phyloP scores from a whole-genome alignment of 64 coral and sea anemone species.

The Pachyseris speciosa region DNA sequence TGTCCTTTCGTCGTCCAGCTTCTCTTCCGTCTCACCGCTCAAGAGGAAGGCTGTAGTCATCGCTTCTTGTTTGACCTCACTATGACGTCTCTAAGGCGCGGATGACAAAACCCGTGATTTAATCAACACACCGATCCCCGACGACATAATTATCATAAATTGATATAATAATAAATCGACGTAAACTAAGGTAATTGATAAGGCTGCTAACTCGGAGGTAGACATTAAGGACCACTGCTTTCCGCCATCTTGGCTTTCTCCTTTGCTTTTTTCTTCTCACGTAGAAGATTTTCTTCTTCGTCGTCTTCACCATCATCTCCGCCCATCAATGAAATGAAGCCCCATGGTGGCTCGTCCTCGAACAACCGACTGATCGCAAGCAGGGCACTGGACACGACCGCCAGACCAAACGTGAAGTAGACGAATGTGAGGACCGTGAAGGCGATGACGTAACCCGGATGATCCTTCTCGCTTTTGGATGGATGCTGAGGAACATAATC shows the following conservation, averaged over 20 bases:
- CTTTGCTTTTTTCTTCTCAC: constrained; percentile 74
- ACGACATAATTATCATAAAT: constrained; percentile 37
- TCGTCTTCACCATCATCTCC: constrained; percentile 76
- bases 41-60: neutral
- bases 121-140: constrained; percentile 25
- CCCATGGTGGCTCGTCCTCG: constrained; percentile 97
- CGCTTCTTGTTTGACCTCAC: neutral
- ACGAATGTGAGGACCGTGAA: constrained; percentile 90
- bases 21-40: neutral
- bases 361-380: constrained; percentile 93
- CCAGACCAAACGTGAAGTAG: constrained; percentile 97
- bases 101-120: constrained; percentile 18
- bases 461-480: constrained; percentile 73
- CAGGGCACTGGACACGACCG: constrained; percentile 93
- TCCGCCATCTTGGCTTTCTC: constrained; percentile 19
- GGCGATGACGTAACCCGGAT: constrained; percentile 85
- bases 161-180: constrained; percentile 19
- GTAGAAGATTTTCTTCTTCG: constrained; percentile 69
- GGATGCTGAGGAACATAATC: constrained; percentile 92
- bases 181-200: constrained; percentile 32
- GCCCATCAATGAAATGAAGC: constrained; percentile 83
- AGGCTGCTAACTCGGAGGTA: neutral
- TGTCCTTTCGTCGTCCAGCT: neutral
- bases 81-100: neutral
- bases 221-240: constrained; percentile 58